Conservation (phyloP, 2,113 vertebrate genomes). For the Nycticorax nycticorax region DNA sequence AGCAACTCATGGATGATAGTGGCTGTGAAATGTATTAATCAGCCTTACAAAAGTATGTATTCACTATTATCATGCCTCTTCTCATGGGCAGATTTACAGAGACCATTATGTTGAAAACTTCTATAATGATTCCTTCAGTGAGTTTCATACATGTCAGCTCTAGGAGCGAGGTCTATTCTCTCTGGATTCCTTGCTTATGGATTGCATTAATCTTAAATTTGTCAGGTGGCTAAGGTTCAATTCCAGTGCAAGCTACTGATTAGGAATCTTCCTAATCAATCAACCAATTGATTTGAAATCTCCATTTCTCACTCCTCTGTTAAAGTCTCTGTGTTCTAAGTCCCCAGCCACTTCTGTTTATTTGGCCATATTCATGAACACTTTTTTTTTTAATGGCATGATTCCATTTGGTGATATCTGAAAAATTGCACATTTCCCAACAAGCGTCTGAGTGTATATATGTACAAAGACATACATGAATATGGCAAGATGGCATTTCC, state of each 20-base stretch:
- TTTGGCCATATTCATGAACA: not conserved
- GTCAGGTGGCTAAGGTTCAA: not conserved
- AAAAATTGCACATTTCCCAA: not conserved
- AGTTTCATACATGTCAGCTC: not conserved
- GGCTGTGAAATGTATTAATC: not conserved
- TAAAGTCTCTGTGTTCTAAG: not conserved
- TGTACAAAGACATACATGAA: not conserved
- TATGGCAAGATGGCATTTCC: not conserved
- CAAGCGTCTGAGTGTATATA: not conserved
- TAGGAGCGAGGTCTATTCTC: not conserved
- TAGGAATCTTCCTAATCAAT: constrained; percentile 3
- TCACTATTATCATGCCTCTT: not conserved
- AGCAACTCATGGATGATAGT: not conserved
- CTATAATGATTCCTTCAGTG: not conserved
- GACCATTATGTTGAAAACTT: not conserved
- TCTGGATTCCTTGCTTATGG: not conserved
- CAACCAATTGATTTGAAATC: not conserved
- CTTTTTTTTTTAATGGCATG: not conserved
- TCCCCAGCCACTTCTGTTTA: not conserved
- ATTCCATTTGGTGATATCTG: not conserved
- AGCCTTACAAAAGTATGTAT: not conserved
- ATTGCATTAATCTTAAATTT: constrained; percentile 13
- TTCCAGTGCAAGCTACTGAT: constrained; percentile 2
- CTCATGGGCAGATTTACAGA: not conserved
- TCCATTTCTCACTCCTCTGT: not conserved